A percentile compares a stretch with the other conserved stretches of the same genome.
Evolutionary conservation across 2,113 vertebrate genomes (phyloP).

Genomic region (Catagonus wagneri): DNA sequence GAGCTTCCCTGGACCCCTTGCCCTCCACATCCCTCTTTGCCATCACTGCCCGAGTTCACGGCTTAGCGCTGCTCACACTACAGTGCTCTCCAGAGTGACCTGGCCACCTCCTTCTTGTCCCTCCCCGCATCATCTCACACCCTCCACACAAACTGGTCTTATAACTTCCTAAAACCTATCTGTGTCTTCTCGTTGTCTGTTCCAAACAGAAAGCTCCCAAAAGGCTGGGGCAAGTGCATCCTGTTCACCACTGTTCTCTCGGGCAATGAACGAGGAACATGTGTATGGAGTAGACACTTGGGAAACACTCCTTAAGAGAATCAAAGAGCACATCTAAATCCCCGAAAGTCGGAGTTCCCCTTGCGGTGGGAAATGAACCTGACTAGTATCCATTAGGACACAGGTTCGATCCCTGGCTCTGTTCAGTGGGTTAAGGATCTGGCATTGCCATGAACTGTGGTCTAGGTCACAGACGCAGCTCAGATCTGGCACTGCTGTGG

Average conservation of each 20-base stretch:
- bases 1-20: too few species aligned
- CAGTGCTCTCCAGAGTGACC: neutral
- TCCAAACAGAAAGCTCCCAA: neutral
- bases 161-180: neutral
- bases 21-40: neutral
- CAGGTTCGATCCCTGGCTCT: too few species aligned
- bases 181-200: neutral
- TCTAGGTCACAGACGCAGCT: too few species aligned
- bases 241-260: neutral
- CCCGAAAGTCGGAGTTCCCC: neutral
- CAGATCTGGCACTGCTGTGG: too few species aligned
- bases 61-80: neutral
- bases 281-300: too few species aligned
- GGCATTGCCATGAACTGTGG: too few species aligned
- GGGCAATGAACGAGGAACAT: fast-evolving
- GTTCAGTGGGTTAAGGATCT: too few species aligned
- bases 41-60: neutral
- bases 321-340: neutral
- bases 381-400: too few species aligned
- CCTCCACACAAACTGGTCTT: neutral
- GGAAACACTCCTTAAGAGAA: neutral
- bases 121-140: neutral
- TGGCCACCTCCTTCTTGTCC: neutral
- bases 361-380: too few species aligned
- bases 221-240: fast-evolving